These are phyloP conservation scores for Epizoanthus ramosus DNA, from an alignment of 92 coral and sea anemone genomes.

Conservation along the genomic window DNA sequence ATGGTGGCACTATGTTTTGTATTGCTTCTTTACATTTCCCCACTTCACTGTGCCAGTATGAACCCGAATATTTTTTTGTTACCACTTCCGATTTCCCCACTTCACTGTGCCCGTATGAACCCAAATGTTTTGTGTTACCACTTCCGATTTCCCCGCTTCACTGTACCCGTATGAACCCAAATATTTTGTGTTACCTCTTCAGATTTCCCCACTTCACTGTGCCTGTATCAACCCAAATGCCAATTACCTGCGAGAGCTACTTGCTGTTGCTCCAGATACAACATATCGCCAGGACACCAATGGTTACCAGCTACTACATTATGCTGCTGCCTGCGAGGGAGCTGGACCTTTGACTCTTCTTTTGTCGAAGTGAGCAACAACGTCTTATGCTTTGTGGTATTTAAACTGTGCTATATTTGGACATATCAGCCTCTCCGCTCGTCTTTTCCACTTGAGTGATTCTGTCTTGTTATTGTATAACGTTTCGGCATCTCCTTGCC, in stretches of 20 bases:
- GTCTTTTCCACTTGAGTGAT: too few species aligned
- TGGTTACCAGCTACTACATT: conserved; percentile 78
- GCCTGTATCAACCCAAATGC: conserved; percentile 89
- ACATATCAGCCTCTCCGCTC: too few species aligned
- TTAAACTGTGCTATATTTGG: too few species aligned
- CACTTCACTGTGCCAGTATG: conserved; percentile 87
- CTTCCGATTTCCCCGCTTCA: too few species aligned
- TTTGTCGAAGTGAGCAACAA: conserved; percentile 62
- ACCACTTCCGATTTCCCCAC: conserved; percentile 63
- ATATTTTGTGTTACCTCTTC: not conserved
- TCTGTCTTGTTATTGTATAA: too few species aligned
- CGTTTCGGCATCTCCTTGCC: too few species aligned
- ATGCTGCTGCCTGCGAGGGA: conserved; percentile 87
- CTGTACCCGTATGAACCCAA: too few species aligned
- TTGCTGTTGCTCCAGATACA: conserved; percentile 74
- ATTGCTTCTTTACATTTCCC: conserved; percentile 59
- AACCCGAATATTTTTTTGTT: conserved; percentile 64
- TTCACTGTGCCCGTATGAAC: conserved; percentile 89
- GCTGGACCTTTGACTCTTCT: conserved; percentile 78
- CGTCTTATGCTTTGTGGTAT: too few species aligned
- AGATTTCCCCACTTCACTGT: conserved; percentile 86
- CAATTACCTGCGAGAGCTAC: conserved; percentile 69
- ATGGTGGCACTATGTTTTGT: too few species aligned
- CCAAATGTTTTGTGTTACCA: too few species aligned
- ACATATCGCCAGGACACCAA: conserved; percentile 68